phyloP scores from a whole-genome alignment of 2,113 vertebrate genomes.

The Clinocottus analis region DNA sequence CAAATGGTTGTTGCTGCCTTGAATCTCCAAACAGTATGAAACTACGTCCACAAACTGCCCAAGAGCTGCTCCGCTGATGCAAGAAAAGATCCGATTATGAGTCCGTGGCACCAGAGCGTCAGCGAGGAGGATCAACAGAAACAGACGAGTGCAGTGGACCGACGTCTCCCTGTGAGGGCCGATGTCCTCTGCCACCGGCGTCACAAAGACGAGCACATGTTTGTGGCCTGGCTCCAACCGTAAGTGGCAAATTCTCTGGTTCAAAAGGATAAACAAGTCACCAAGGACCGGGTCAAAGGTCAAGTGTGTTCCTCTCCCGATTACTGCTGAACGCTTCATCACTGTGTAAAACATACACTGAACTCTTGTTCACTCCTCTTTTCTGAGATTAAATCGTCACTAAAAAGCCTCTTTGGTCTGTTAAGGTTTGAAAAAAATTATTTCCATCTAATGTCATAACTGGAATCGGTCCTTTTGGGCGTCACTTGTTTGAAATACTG shows the following conservation, averaged over 20 bases:
- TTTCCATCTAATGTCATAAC: neutral
- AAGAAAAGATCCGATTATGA: constrained; percentile 49
- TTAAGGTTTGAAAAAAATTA: neutral
- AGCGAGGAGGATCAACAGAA: constrained; percentile 58
- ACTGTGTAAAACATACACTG: neutral
- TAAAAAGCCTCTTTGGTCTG: neutral
- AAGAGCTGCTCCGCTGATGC: constrained; percentile 27
- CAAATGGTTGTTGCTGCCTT: neutral
- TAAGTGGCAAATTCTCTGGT: too few species aligned
- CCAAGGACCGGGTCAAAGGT: neutral
- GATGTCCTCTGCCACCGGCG: constrained; percentile 32
- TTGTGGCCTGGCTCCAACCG: neutral
- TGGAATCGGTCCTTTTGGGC: neutral
- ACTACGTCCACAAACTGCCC: neutral
- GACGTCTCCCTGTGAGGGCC: constrained; percentile 42
- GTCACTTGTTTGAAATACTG: neutral
- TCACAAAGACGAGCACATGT: constrained; percentile 60
- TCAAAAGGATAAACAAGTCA: too few species aligned
- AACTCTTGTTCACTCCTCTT: neutral
- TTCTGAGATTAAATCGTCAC: neutral
- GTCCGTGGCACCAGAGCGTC: constrained; percentile 43
- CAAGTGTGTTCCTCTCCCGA: neutral
- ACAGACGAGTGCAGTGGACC: constrained; percentile 49
- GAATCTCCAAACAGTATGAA: constrained; percentile 6
- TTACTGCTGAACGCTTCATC: neutral